phyloP scores from a whole-genome alignment of 1,140 invertebrate species.

The Argopecten irradians region DNA sequence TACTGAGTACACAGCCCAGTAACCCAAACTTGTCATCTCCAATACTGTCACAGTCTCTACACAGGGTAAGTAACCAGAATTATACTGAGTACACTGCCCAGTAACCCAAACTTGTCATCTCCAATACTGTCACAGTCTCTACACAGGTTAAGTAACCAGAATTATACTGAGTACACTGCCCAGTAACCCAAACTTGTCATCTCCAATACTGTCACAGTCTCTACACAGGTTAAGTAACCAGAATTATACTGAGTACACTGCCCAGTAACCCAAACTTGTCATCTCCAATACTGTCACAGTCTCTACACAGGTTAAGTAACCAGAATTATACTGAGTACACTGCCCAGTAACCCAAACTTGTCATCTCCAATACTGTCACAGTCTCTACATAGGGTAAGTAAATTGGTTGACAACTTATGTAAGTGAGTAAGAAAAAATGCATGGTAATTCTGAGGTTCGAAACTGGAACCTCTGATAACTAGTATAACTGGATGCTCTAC shows the following conservation, averaged over 20 bases:
- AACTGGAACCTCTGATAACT: too few relatives aligned
- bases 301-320: slow-evolving; percentile 57
- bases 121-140: not conserved
- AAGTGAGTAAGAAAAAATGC: too few relatives aligned
- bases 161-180: too few relatives aligned
- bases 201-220: not conserved
- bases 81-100: too few relatives aligned
- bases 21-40: slow-evolving; percentile 12
- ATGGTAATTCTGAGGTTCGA: too few relatives aligned
- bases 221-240: not conserved
- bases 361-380: slow-evolving; percentile 56
- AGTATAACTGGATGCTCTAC: too few relatives aligned
- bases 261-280: not conserved
- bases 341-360: slow-evolving; percentile 48
- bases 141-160: not conserved
- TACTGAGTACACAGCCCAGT: too few relatives aligned
- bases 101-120: not conserved
- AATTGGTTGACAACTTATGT: slow-evolving; percentile 34
- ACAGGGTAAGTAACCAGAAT: not conserved
- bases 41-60: slow-evolving; percentile 38
- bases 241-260: too few relatives aligned
- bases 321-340: too few relatives aligned
- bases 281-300: not conserved
- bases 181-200: not conserved
- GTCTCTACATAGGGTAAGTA: slow-evolving; percentile 59